These are phyloP conservation scores for Tetragnatha montana DNA, from an alignment of 2,888 invertebrate species.

Conservation along the genomic window DNA sequence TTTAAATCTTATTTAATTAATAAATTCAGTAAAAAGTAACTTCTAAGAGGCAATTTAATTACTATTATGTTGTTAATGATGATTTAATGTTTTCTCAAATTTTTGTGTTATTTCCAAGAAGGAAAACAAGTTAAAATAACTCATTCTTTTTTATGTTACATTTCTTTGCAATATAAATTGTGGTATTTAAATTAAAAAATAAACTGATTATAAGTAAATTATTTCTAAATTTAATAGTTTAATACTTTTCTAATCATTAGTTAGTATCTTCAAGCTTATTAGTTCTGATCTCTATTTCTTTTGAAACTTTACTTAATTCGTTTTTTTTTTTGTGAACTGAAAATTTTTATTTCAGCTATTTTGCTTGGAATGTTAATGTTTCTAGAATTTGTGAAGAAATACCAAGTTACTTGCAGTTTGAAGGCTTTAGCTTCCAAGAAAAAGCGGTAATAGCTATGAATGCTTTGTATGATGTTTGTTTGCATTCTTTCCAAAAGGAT, in stretches of 20 bases:
- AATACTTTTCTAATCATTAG: neutral
- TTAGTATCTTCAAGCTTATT: neutral
- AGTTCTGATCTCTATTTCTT: neutral
- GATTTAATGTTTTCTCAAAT: too few species aligned
- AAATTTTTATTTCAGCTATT: conserved; percentile 13
- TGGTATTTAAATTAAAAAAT: neutral
- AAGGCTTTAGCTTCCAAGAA: neutral
- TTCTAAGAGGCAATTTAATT: too few species aligned
- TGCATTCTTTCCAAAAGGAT: neutral
- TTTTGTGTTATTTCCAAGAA: too few species aligned
- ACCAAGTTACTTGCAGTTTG: neutral
- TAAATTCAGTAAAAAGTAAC: too few species aligned
- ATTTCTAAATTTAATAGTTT: neutral
- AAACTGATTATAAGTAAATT: neutral
- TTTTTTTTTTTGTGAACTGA: neutral
- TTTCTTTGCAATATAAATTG: too few species aligned
- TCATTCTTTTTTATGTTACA: too few species aligned
- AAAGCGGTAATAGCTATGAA: conserved; percentile 15
- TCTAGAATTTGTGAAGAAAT: conserved; percentile 21
- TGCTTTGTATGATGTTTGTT: conserved; percentile 7
- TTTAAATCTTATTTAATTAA: too few species aligned
- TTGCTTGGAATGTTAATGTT: neutral
- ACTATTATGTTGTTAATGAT: too few species aligned
- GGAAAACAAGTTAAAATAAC: too few species aligned
- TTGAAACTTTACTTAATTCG: neutral